Percentiles rank a stretch among this genome's conserved stretches.
These are phyloP conservation scores for Allophyes oxyacanthae DNA, from an alignment of 2,888 invertebrate species.

Conservation along the genomic window DNA sequence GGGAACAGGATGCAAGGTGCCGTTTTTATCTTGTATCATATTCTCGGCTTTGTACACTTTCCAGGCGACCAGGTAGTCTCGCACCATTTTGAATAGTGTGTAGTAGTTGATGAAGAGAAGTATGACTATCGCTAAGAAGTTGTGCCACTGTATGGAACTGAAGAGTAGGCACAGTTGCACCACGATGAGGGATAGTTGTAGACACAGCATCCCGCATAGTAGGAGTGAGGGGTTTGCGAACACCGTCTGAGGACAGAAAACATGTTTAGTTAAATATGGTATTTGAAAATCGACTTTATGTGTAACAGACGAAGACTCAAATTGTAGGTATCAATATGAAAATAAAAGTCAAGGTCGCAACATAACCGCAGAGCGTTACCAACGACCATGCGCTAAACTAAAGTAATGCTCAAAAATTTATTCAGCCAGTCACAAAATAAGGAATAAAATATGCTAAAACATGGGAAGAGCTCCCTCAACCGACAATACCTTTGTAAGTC, in stretches of 20 bases:
- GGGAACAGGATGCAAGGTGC: constrained; percentile 42
- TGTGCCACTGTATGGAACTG: constrained; percentile 96
- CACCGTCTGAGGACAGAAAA: constrained; percentile 90
- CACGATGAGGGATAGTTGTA: constrained; percentile 92
- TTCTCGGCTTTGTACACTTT: constrained; percentile 94
- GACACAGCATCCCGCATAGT: constrained; percentile 92
- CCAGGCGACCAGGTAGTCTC: constrained; percentile 96
- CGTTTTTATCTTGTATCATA: constrained; percentile 91
- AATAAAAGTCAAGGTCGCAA: too few relatives aligned
- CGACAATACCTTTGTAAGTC: too few relatives aligned
- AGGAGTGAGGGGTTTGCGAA: constrained; percentile 96
- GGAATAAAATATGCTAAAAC: too few relatives aligned
- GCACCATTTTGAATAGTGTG: constrained; percentile 95
- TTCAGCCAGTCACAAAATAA: too few relatives aligned
- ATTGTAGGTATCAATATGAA: too few relatives aligned
- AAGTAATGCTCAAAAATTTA: too few relatives aligned
- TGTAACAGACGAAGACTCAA: too few relatives aligned
- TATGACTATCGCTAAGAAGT: constrained; percentile 95
- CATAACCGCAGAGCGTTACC: too few relatives aligned
- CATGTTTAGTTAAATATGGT: constrained; percentile 32
- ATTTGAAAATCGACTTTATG: too few relatives aligned
- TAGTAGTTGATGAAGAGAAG: constrained; percentile 97
- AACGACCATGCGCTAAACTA: too few relatives aligned
- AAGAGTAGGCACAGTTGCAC: constrained; percentile 94
- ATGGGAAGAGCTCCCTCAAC: too few relatives aligned